A percentile compares a stretch with the other conserved stretches of the same genome.
Conservation (phyloP, 2,888 invertebrate species). For the Lasioglossum villosulum region DNA sequence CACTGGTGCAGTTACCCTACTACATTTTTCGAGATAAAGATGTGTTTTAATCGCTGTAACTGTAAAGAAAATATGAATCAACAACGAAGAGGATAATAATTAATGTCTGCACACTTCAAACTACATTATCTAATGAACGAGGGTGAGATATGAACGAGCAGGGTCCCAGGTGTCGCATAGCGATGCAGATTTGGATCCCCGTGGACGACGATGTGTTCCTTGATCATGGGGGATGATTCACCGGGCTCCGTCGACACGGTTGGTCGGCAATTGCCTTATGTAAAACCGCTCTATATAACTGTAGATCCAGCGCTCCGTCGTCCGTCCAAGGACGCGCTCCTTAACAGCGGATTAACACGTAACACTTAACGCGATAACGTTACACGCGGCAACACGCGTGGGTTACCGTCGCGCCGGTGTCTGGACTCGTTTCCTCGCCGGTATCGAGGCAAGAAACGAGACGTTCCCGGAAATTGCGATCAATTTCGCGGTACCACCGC, state of each 20-base stretch:
- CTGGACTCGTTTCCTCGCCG: slow-evolving; percentile 43
- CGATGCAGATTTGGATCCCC: not conserved
- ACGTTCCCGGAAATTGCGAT: slow-evolving; percentile 66
- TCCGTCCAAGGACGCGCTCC: slow-evolving; percentile 65
- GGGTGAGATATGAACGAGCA: not conserved
- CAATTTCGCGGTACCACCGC: slow-evolving; percentile 51
- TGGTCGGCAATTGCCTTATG: slow-evolving; percentile 49
- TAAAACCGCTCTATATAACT: slow-evolving; percentile 59
- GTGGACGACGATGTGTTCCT: not conserved
- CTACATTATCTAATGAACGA: not conserved
- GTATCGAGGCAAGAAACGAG: slow-evolving; percentile 49
- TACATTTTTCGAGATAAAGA: too few relatives aligned
- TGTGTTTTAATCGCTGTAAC: too few relatives aligned
- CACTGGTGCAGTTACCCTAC: too few relatives aligned
- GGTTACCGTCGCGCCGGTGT: slow-evolving; percentile 51
- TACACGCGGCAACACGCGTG: slow-evolving; percentile 62
- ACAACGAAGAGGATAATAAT: too few relatives aligned
- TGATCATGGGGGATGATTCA: slow-evolving; percentile 22
- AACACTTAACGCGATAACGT: slow-evolving; percentile 68
- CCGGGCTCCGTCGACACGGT: slow-evolving; percentile 3
- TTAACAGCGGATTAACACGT: slow-evolving; percentile 67
- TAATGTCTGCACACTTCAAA: not conserved
- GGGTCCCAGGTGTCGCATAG: not conserved
- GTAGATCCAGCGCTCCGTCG: slow-evolving; percentile 36
- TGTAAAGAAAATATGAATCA: too few relatives aligned